Percentiles rank a stretch among this genome's conserved stretches.
Evolutionary conservation across 2,888 invertebrate species (phyloP).

Genomic region (Bhutanitis thaidina): DNA sequence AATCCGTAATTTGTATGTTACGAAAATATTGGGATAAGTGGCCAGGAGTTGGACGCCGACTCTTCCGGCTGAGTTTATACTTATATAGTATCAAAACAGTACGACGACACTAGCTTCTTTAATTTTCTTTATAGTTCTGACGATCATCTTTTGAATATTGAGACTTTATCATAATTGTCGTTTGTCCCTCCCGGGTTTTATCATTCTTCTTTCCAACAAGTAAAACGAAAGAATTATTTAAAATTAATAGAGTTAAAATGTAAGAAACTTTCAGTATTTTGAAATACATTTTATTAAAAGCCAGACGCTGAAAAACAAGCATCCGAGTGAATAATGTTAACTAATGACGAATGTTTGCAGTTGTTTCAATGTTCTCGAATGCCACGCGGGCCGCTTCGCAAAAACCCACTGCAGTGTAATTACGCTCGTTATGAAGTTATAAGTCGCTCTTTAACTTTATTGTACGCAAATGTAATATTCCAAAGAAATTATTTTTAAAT

Average conservation of each 20-base stretch:
- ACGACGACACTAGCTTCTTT: too few species aligned
- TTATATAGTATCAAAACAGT: too few species aligned
- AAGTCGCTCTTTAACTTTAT: constrained; percentile 33
- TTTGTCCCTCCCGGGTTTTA: too few species aligned
- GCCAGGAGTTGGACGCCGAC: too few species aligned
- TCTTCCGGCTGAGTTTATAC: too few species aligned
- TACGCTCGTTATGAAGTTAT: constrained; percentile 58
- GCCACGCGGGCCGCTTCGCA: constrained; percentile 35
- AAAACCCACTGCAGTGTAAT: constrained; percentile 56
- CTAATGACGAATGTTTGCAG: constrained; percentile 64
- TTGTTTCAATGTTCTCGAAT: constrained; percentile 52
- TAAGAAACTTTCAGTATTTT: constrained; percentile 21
- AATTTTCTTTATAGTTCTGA: too few species aligned
- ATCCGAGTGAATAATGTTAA: constrained; percentile 59
- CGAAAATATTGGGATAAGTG: too few species aligned
- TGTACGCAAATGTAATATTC: constrained; percentile 20
- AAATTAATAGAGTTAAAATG: not conserved
- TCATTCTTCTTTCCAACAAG: too few species aligned
- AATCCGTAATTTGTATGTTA: too few species aligned
- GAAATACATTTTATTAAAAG: constrained; percentile 47
- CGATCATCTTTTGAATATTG: too few species aligned
- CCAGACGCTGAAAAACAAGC: constrained; percentile 60
- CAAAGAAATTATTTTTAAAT: too few species aligned
- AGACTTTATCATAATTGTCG: too few species aligned
- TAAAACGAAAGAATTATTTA: not conserved